phyloP scores from a whole-genome alignment of 2,113 vertebrate genomes.

The Setophaga kirtlandii region DNA sequence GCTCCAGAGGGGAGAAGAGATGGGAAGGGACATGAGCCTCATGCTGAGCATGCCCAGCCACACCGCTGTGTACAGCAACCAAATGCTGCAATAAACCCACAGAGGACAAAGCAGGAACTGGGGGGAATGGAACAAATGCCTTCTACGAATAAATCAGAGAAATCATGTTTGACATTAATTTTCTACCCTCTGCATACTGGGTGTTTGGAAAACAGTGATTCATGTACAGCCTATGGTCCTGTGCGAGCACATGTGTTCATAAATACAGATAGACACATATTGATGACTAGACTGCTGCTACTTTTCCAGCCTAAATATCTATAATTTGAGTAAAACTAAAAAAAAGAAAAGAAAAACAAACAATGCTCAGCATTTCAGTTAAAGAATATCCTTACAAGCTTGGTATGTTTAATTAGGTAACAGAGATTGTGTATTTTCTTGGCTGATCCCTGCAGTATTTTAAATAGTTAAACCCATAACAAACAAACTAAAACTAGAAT shows the following conservation, averaged over 20 bases:
- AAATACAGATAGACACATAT: slow-evolving; percentile 29
- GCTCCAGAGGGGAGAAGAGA: neutral
- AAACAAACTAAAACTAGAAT: slow-evolving; percentile 58
- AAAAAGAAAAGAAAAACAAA: neutral
- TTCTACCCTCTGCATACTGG: slow-evolving; percentile 23
- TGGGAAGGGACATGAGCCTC: neutral
- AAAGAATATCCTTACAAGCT: slow-evolving; percentile 43
- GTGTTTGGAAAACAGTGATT: slow-evolving; percentile 57
- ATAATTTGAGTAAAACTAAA: neutral
- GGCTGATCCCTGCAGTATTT: slow-evolving; percentile 53
- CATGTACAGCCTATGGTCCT: slow-evolving; percentile 1
- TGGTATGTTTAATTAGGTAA: slow-evolving; percentile 43
- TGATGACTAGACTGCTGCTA: neutral
- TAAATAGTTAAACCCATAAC: slow-evolving; percentile 69
- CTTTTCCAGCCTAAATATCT: slow-evolving; percentile 6
- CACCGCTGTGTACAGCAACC: neutral
- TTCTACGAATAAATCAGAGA: slow-evolving; percentile 67
- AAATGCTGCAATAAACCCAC: neutral
- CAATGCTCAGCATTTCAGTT: slow-evolving; percentile 2
- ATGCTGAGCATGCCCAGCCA: slow-evolving; percentile 6
- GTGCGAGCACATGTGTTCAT: slow-evolving; percentile 8
- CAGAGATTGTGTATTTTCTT: slow-evolving; percentile 55
- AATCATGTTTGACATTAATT: slow-evolving; percentile 65
- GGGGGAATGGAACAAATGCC: slow-evolving; percentile 11
- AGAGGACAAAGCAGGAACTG: slow-evolving; percentile 66